A percentile compares a stretch with the other conserved stretches of the same genome.
Conservation (phyloP, 2,797 vertebrate species). For the Catharus ustulatus region DNA sequence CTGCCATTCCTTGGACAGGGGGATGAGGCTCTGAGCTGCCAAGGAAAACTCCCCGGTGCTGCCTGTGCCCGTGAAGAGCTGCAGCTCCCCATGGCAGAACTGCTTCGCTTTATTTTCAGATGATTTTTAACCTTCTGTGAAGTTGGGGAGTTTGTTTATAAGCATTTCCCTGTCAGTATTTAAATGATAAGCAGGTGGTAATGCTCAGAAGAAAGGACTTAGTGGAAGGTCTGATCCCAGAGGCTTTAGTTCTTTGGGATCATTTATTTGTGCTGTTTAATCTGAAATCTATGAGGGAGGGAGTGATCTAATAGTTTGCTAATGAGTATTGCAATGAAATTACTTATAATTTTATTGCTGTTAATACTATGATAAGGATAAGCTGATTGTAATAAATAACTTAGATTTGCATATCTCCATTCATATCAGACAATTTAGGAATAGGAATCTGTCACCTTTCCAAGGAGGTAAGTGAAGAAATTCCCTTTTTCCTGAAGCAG, state of each 20-base stretch:
- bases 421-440: neutral
- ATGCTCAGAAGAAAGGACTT: neutral
- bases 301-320: neutral
- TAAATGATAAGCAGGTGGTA: neutral
- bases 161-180: neutral
- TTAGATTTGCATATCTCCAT: neutral
- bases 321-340: neutral
- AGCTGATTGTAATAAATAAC: neutral
- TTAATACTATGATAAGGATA: neutral
- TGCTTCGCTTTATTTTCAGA: neutral
- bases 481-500: neutral
- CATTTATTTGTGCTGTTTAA: neutral
- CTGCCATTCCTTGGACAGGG: fast-evolving
- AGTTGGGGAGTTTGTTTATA: neutral
- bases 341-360: neutral
- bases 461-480: neutral
- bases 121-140: neutral
- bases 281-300: neutral
- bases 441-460: neutral
- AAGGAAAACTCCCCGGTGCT: neutral
- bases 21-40: neutral
- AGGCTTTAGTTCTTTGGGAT: neutral
- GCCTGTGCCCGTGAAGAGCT: neutral
- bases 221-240: neutral
- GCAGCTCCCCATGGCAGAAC: fast-evolving